These are phyloP conservation scores for Halichoeres trimaculatus DNA, from an alignment of 2,113 vertebrate species.

Conservation along the genomic window DNA sequence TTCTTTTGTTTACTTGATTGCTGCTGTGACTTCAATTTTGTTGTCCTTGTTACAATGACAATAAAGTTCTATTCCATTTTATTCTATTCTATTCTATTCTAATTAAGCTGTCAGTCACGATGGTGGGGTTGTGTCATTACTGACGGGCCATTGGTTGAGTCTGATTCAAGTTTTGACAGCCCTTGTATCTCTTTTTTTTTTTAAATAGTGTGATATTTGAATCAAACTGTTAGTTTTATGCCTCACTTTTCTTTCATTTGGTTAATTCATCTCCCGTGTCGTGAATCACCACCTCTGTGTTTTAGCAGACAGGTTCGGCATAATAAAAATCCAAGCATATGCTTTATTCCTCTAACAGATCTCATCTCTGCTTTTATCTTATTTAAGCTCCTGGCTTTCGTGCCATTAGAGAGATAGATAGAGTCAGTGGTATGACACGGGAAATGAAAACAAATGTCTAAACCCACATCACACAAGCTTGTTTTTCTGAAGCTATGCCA, in stretches of 20 bases:
- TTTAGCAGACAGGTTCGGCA: not conserved
- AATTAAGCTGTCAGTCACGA: slow-evolving; percentile 20
- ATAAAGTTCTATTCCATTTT: too few relatives aligned
- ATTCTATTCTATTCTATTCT: too few relatives aligned
- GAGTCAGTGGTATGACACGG: slow-evolving; percentile 4
- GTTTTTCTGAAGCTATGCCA: slow-evolving; percentile 13
- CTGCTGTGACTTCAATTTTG: too few relatives aligned
- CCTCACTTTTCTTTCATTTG: slow-evolving; percentile 16
- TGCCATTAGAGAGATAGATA: slow-evolving; percentile 20
- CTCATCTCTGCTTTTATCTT: slow-evolving; percentile 7
- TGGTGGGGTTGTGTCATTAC: slow-evolving; percentile 11
- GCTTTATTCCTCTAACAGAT: not conserved
- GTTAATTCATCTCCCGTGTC: slow-evolving; percentile 12
- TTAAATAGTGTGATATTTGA: slow-evolving; percentile 5
- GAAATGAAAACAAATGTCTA: slow-evolving; percentile 37
- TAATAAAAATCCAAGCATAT: slow-evolving; percentile 16
- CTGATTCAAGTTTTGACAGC: slow-evolving; percentile 22
- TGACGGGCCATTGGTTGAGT: slow-evolving; percentile 26
- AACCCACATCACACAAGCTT: slow-evolving; percentile 5
- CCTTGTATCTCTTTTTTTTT: slow-evolving; percentile 11
- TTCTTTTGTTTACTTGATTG: too few relatives aligned
- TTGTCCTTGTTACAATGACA: too few relatives aligned
- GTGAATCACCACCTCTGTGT: not conserved
- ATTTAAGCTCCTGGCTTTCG: slow-evolving; percentile 5
- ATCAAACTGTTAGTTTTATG: slow-evolving; percentile 6